These are phyloP conservation scores for Drosophila meridiana DNA, from an alignment of 2,888 invertebrate genomes.

Conservation along the genomic window DNA sequence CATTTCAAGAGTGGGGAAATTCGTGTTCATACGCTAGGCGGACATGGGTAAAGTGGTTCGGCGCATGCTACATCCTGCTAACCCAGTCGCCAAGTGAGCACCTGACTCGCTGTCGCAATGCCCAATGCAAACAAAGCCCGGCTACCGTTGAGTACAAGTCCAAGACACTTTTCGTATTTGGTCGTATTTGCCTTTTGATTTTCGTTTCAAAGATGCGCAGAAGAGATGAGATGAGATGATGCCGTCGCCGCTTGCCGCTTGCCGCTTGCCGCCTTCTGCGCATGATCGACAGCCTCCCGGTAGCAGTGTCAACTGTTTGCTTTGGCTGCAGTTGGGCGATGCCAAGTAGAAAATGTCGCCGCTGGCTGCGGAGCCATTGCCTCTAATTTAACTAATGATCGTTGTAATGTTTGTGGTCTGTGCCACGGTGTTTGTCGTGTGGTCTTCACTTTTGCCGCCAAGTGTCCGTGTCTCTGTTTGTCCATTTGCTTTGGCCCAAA, in stretches of 20 bases:
- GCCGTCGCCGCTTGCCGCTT: slow-evolving; percentile 12
- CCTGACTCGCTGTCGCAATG: slow-evolving; percentile 52
- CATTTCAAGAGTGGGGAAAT: slow-evolving; percentile 48
- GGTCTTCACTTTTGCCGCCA: slow-evolving; percentile 71
- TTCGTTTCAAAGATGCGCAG: slow-evolving; percentile 72
- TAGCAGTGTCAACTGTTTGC: slow-evolving; percentile 71
- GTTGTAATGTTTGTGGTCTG: slow-evolving; percentile 81
- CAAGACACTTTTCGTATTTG: slow-evolving; percentile 46
- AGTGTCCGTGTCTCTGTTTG: slow-evolving; percentile 69
- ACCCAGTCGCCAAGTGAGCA: slow-evolving; percentile 35
- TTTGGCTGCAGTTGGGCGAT: slow-evolving; percentile 37
- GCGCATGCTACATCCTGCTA: slow-evolving; percentile 39
- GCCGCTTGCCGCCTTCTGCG: slow-evolving; percentile 59
- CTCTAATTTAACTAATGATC: slow-evolving; percentile 82
- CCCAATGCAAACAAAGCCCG: slow-evolving; percentile 40
- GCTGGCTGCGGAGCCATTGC: slow-evolving; percentile 42
- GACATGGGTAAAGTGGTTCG: slow-evolving; percentile 15
- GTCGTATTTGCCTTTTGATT: slow-evolving; percentile 65
- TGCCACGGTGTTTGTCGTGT: slow-evolving; percentile 64
- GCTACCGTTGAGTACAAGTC: slow-evolving; percentile 29
- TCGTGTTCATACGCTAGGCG: slow-evolving; percentile 11
- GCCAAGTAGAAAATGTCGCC: slow-evolving; percentile 26
- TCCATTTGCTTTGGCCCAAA: slow-evolving; percentile 62
- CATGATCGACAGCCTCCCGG: slow-evolving; percentile 79
- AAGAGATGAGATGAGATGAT: not conserved